Conservation (phyloP, 2,888 invertebrate species). For the Sphinx pinastri region DNA sequence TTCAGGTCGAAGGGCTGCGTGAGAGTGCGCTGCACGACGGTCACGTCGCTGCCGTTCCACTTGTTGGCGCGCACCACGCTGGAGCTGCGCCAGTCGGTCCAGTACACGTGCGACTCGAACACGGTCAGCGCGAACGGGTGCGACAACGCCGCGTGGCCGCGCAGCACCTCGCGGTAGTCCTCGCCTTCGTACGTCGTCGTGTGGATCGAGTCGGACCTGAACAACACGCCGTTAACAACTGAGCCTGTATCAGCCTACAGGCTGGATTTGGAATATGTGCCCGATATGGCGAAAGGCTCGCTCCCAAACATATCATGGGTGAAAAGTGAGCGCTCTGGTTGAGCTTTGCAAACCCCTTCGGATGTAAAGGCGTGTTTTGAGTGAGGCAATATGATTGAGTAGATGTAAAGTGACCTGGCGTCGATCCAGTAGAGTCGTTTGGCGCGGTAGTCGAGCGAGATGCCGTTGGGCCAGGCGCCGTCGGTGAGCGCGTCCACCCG, state of each 20-base stretch:
- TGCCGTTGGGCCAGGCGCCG: conserved; percentile 94
- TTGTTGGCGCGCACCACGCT: conserved; percentile 94
- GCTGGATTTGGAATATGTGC: too few relatives aligned
- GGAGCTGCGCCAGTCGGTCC: conserved; percentile 97
- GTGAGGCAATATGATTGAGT: background rate
- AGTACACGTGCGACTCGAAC: conserved; percentile 94
- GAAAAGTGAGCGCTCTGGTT: too few relatives aligned
- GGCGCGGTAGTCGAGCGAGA: conserved; percentile 90
- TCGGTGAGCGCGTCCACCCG: conserved; percentile 79
- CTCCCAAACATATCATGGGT: too few relatives aligned
- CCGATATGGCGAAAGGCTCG: too few relatives aligned
- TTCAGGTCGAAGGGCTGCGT: conserved; percentile 97
- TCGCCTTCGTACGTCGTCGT: conserved; percentile 91
- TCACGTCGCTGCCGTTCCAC: conserved; percentile 90
- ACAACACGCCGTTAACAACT: conserved; percentile 46
- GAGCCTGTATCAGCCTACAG: too few relatives aligned
- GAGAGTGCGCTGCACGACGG: conserved; percentile 90
- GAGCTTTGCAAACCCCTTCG: too few relatives aligned
- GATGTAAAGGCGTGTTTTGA: background rate
- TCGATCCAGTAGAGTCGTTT: conserved; percentile 93
- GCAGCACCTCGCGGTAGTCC: conserved; percentile 88
- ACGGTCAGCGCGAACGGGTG: conserved; percentile 96
- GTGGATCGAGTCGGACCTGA: conserved; percentile 91
- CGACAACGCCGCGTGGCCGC: conserved; percentile 89
- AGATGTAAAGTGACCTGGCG: conserved; percentile 69